Percentiles rank a stretch among this genome's conserved stretches.
phyloP scores from a whole-genome alignment of 2,113 vertebrate species.

The Aramus guarauna region DNA sequence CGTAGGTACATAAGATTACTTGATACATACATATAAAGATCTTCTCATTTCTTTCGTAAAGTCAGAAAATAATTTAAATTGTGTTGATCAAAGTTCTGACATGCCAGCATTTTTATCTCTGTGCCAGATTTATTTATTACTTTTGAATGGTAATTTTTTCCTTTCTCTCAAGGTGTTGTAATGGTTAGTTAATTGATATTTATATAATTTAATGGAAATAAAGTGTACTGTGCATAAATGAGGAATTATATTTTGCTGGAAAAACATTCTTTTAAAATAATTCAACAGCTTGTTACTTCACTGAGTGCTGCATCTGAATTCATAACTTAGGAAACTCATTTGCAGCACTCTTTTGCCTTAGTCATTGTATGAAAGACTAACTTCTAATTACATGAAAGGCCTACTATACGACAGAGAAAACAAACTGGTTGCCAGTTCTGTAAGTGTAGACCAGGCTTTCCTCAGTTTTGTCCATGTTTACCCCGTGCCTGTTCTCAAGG shows the following conservation, averaged over 20 bases:
- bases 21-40: not conserved
- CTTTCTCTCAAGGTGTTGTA: not conserved
- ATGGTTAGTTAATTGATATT: not conserved
- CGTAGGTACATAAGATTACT: not conserved
- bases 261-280: not conserved
- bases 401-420: not conserved
- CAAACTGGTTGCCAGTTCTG: not conserved
- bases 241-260: not conserved
- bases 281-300: not conserved
- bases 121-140: not conserved
- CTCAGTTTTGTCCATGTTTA: not conserved
- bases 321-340: not conserved
- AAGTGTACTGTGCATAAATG: not conserved
- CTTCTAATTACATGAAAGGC: not conserved
- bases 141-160: not conserved
- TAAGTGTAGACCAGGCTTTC: not conserved
- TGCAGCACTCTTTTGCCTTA: not conserved
- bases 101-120: not conserved
- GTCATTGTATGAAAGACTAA: not conserved
- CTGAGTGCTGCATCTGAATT: not conserved
- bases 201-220: not conserved
- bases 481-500: not conserved
- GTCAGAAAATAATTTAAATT: not conserved
- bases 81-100: not conserved
- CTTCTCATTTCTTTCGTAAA: not conserved